phyloP scores from a whole-genome alignment of 2,113 vertebrate species.

The Alethe diademata region DNA sequence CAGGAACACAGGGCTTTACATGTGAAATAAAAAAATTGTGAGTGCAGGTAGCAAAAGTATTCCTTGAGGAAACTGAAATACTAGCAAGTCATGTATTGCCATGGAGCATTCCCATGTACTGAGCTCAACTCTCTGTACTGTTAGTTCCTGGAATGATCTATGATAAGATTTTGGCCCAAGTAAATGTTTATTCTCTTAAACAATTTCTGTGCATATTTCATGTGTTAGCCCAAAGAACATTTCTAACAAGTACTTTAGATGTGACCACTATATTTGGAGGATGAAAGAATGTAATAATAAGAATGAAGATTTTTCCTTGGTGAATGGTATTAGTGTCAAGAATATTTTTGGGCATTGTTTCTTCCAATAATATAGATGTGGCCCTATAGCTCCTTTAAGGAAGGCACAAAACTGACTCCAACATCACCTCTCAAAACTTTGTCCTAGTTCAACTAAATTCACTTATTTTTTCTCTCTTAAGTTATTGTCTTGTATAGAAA shows the following conservation, averaged over 20 bases:
- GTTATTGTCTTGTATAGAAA: neutral
- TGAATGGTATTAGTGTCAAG: neutral
- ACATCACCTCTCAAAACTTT: neutral
- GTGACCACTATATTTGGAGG: neutral
- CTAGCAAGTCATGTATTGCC: neutral
- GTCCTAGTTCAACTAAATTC: neutral
- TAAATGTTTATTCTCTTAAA: neutral
- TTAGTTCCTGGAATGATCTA: neutral
- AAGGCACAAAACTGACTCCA: neutral
- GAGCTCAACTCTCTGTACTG: neutral
- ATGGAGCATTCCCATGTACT: neutral
- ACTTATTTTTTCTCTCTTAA: neutral
- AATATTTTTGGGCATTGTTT: neutral
- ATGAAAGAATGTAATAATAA: neutral
- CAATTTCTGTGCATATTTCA: neutral
- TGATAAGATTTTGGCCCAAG: neutral
- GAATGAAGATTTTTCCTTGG: neutral
- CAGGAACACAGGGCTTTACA: neutral
- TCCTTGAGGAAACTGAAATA: neutral
- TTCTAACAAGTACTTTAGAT: neutral
- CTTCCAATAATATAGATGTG: neutral
- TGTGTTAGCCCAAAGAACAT: neutral
- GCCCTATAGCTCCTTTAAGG: neutral
- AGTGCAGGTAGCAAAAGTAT: neutral
- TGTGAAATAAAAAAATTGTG: neutral